Evolutionary conservation across 2,113 vertebrate genomes (phyloP), one percentile per base, ranked within the genome.

Genomic region (Mugil cephalus): DNA sequence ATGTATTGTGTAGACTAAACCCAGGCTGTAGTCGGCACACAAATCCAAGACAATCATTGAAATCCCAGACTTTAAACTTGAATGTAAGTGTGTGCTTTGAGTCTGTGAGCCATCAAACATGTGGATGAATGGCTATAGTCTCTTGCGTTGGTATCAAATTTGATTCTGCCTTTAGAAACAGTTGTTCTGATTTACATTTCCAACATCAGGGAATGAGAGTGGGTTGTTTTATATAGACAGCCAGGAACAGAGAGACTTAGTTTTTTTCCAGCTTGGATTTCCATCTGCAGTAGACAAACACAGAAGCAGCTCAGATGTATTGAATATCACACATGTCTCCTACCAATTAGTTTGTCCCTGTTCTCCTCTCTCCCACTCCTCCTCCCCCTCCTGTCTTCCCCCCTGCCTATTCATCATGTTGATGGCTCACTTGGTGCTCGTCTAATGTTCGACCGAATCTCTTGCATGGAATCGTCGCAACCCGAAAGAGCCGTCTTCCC

Each of bases 361-460:
- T 34, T 36, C 68, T 17, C n/a, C 15, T 12, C 30, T 14, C 52
- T 12, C n/a, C 4, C 51, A 40, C 35, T 45, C 43, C 19, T 6
- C 2, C 2, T 43, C n/a, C 21, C 14, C 6, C 40, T 14, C 17
- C 35, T 34, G 30, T 17, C 56, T 35, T 54, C 52, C 52, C 71
- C 60, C 45, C 71, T 50, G 40, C 75, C 84, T 82, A 89, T 91
- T 88, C 81, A 90, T 91, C 90, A 84, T 77, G 78, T 84, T 93
- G 92, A 92, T 92, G 84, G 83, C 90, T 90, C 90, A 90, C 90
- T 92, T 40, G 84, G 87, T 80, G 79, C 89, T 82, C 46, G 11
- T 80, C 82, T 79, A 70, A 73, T 74, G 80, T 83, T 91, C 58
- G 39, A 69, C 79, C 13, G 15, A 69, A 75, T 75, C 68, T 65